Percentiles rank a stretch among this genome's conserved stretches.
These are phyloP conservation scores for Microtus montanus DNA, from an alignment of 2,113 vertebrate genomes.

Conservation along the genomic window DNA sequence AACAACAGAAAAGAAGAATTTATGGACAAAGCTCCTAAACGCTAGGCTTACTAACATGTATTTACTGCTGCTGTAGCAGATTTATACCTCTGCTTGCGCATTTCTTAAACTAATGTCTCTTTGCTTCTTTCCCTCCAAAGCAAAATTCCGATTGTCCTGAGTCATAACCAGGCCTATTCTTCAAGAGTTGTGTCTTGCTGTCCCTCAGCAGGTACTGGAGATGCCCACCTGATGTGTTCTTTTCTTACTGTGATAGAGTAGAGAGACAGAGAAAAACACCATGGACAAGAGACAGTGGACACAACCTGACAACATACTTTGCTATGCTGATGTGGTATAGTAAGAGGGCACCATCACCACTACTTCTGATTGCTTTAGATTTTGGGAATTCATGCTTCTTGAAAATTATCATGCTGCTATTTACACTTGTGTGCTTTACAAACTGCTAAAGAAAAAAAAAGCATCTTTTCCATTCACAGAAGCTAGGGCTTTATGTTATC, in stretches of 20 bases:
- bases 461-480: not conserved
- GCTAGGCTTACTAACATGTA: conserved; percentile 49
- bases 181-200: not conserved
- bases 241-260: accelerated
- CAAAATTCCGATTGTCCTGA: not conserved
- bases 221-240: not conserved
- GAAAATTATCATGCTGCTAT: not conserved
- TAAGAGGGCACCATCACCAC: not conserved
- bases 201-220: not conserved
- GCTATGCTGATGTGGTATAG: not conserved
- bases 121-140: not conserved
- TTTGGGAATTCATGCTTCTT: not conserved
- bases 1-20: conserved; percentile 56
- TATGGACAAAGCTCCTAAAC: conserved; percentile 57
- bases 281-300: not conserved
- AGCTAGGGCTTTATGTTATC: accelerated
- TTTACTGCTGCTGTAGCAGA: conserved; percentile 53
- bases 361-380: not conserved
- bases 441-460: not conserved
- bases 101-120: conserved; percentile 43
- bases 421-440: not conserved
- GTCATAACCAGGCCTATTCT: not conserved
- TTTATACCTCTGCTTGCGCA: conserved; percentile 47
- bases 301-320: not conserved
- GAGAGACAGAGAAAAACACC: not conserved